A percentile compares a stretch with the other conserved stretches of the same genome.
phyloP scores from a whole-genome alignment of 2,888 invertebrate genomes.

The Megamerina dolium region DNA sequence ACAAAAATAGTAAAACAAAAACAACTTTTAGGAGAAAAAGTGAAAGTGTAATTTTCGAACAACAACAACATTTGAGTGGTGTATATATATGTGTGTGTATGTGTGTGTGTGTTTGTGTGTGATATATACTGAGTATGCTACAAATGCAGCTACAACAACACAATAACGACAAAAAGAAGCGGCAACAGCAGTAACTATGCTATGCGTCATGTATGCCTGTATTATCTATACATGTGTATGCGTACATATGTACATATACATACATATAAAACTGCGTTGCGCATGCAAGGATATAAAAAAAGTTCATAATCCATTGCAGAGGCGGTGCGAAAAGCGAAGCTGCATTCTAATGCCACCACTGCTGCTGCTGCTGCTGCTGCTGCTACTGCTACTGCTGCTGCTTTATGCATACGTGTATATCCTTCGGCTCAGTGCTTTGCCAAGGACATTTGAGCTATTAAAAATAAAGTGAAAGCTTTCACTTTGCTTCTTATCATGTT shows the following conservation, averaged over 20 bases:
- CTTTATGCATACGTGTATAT: conserved; percentile 20
- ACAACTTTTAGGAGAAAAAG: conserved; percentile 23
- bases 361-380: no score
- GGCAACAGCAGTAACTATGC: no score
- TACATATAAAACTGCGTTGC: conserved; percentile 8
- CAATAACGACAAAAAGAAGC: no score
- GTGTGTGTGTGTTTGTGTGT: conserved; percentile 2
- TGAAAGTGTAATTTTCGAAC: conserved; percentile 30
- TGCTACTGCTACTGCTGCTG: conserved; percentile 6
- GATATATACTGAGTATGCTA: no score
- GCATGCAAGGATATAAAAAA: conserved; percentile 17
- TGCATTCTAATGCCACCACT: no score
- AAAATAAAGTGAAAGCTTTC: conserved; percentile 34
- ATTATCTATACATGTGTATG: conserved; percentile 2
- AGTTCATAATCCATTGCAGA: no score
- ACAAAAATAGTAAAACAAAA: no score
- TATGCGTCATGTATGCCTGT: conserved; percentile 8
- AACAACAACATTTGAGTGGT: conserved; percentile 2
- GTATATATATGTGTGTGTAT: conserved; percentile 1
- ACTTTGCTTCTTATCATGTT: background rate
- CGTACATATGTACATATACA: conserved; percentile 11
- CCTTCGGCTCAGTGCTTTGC: conserved; percentile 42
- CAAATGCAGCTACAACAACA: no score
- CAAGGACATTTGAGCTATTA: conserved; percentile 49
- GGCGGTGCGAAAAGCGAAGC: no score